phyloP scores from a whole-genome alignment of 1,140 invertebrate species.

The Trissolcus basalis region DNA sequence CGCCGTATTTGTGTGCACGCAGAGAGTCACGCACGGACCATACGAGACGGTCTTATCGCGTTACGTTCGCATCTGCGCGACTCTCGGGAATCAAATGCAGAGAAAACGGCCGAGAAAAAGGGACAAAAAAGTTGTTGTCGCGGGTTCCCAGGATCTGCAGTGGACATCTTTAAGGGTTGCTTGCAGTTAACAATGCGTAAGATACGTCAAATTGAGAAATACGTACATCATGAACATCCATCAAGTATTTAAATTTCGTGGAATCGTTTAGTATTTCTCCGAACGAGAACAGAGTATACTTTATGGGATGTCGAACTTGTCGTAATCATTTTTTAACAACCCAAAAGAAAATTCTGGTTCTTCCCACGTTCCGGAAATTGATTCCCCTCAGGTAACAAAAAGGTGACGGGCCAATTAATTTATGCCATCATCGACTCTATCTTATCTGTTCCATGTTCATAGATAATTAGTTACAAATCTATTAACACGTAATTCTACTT shows the following conservation, averaged over 20 bases:
- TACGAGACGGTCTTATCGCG: slow-evolving; percentile 64
- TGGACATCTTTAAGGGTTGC: slow-evolving; percentile 55
- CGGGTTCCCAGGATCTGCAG: slow-evolving; percentile 66
- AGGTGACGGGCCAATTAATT: too few species aligned
- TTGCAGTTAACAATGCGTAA: slow-evolving; percentile 61
- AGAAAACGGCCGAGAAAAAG: slow-evolving; percentile 60
- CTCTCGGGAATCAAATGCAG: slow-evolving; percentile 65
- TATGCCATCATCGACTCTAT: too few species aligned
- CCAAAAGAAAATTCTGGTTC: too few species aligned
- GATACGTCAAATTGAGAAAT: slow-evolving; percentile 43
- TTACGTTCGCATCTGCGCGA: slow-evolving; percentile 70
- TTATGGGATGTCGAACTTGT: too few species aligned
- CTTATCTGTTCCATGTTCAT: too few species aligned
- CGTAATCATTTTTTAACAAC: too few species aligned
- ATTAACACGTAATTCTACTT: too few species aligned
- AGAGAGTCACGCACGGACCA: slow-evolving; percentile 68
- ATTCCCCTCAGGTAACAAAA: too few species aligned
- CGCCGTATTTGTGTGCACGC: slow-evolving; percentile 49
- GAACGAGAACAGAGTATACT: too few species aligned
- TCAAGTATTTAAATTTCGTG: slow-evolving; percentile 2
- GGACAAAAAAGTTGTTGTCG: slow-evolving; percentile 56
- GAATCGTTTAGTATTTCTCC: slow-evolving; percentile 6
- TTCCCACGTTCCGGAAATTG: too few species aligned
- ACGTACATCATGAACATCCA: slow-evolving; percentile 22
- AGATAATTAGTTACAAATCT: too few species aligned